Evolutionary conservation across 2,888 invertebrate species (phyloP).

Genomic region (Poecilus cupreus): DNA sequence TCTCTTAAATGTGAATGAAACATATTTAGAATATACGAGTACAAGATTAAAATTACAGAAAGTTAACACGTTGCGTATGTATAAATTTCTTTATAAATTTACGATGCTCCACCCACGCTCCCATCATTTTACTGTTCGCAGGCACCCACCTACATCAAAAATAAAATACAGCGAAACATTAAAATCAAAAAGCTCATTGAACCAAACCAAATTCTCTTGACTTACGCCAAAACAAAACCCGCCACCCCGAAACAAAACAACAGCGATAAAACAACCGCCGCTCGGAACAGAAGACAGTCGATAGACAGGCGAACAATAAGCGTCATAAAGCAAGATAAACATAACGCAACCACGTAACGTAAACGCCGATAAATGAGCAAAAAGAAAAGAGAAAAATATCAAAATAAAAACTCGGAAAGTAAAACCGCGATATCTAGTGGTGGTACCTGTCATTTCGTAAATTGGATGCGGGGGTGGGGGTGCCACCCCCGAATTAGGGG

Average conservation of each 20-base stretch:
- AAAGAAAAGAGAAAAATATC: not conserved
- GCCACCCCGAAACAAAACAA: slow-evolving; percentile 11
- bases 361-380: slow-evolving; percentile 19
- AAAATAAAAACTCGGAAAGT: not conserved
- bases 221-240: slow-evolving; percentile 30
- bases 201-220: slow-evolving; percentile 20
- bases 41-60: no score
- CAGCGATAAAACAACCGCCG: slow-evolving; percentile 24
- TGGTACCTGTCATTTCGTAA: slow-evolving; percentile 4
- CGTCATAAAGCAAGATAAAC: slow-evolving; percentile 25
- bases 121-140: not conserved
- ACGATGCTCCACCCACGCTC: no score
- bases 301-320: slow-evolving; percentile 35
- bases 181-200: slow-evolving; percentile 28
- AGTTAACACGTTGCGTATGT: no score
- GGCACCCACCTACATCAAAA: no score
- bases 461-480: not conserved
- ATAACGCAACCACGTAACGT: slow-evolving; percentile 1
- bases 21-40: no score
- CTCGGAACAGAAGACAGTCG: slow-evolving; percentile 22
- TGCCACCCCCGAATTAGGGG: slow-evolving; percentile 4
- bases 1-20: no score
- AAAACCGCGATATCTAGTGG: not conserved
- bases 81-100: no score
- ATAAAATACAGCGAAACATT: not conserved